A percentile compares a stretch with the other conserved stretches of the same genome.
Conservation (phyloP, 2,888 invertebrate genomes). For the Lingula anatina region DNA sequence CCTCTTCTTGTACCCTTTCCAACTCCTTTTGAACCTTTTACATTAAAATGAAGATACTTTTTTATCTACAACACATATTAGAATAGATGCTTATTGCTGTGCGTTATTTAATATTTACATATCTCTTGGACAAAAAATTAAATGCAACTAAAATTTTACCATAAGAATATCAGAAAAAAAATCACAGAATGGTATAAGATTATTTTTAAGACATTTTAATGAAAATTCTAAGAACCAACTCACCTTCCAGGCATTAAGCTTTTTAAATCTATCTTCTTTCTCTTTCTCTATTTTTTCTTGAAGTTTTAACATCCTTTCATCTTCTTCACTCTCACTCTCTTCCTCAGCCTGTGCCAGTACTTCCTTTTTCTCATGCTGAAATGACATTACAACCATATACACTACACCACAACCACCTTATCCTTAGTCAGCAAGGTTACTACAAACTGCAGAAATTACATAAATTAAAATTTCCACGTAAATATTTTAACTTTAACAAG, state of each 20-base stretch:
- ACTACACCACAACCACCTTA: too few relatives aligned
- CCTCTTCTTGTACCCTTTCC: constrained; percentile 38
- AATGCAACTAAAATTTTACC: too few relatives aligned
- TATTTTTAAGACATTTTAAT: too few relatives aligned
- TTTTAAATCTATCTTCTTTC: constrained; percentile 27
- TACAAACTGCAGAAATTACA: too few relatives aligned
- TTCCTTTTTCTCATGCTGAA: constrained; percentile 34
- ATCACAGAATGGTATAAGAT: too few relatives aligned
- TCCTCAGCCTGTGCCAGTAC: constrained; percentile 13
- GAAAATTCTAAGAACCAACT: neutral
- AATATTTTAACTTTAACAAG: too few relatives aligned
- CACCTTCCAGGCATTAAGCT: constrained; percentile 47
- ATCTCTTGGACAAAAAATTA: neutral
- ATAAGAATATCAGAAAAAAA: too few relatives aligned
- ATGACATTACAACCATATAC: neutral
- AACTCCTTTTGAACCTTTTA: constrained; percentile 44
- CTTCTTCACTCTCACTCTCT: constrained; percentile 14
- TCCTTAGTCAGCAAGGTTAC: too few relatives aligned
- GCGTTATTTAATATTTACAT: too few relatives aligned
- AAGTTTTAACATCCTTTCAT: constrained; percentile 18
- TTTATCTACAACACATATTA: too few relatives aligned
- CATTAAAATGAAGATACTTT: neutral
- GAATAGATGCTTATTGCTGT: too few relatives aligned
- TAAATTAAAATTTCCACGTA: too few relatives aligned
- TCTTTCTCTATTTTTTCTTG: constrained; percentile 28